These are phyloP conservation scores for Chaetorhynchus papuensis DNA, from an alignment of 2,113 vertebrate species.

Conservation along the genomic window DNA sequence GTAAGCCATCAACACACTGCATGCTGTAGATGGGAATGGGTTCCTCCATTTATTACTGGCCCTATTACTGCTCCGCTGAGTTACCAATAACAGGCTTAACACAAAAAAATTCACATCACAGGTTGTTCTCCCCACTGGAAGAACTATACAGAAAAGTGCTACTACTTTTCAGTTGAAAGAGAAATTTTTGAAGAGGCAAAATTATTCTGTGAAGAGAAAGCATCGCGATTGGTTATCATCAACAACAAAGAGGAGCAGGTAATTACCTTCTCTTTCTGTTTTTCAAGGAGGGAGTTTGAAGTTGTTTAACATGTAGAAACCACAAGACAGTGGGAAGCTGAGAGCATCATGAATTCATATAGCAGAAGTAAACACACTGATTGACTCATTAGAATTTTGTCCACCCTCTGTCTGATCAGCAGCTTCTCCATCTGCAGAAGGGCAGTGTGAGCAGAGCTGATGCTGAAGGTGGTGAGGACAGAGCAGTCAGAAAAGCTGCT, in stretches of 20 bases:
- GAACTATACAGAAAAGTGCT: conserved; percentile 86
- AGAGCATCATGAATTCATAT: not conserved
- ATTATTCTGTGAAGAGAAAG: conserved; percentile 76
- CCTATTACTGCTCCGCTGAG: accelerated
- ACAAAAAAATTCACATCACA: conserved; percentile 46
- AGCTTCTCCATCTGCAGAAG: not conserved
- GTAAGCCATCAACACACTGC: conserved; percentile 37
- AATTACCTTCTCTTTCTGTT: conserved; percentile 2
- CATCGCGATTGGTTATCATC: conserved; percentile 83
- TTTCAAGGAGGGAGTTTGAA: not conserved
- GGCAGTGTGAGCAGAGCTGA: not conserved
- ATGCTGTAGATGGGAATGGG: not conserved
- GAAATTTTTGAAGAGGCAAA: conserved; percentile 85
- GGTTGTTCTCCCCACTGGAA: conserved; percentile 85
- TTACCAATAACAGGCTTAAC: not conserved
- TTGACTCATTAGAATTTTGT: not conserved
- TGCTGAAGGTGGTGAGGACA: not conserved
- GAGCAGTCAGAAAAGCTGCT: not conserved
- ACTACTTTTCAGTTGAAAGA: conserved; percentile 85
- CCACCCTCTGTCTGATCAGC: not conserved
- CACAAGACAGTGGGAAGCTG: not conserved
- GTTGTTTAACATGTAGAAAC: not conserved
- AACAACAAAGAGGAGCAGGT: conserved; percentile 88
- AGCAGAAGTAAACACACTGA: not conserved
- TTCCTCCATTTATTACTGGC: not conserved